Percentiles rank a stretch among this genome's conserved stretches.
phyloP scores from a whole-genome alignment of 2,888 invertebrate genomes.

The Lasioglossum malachurum region DNA sequence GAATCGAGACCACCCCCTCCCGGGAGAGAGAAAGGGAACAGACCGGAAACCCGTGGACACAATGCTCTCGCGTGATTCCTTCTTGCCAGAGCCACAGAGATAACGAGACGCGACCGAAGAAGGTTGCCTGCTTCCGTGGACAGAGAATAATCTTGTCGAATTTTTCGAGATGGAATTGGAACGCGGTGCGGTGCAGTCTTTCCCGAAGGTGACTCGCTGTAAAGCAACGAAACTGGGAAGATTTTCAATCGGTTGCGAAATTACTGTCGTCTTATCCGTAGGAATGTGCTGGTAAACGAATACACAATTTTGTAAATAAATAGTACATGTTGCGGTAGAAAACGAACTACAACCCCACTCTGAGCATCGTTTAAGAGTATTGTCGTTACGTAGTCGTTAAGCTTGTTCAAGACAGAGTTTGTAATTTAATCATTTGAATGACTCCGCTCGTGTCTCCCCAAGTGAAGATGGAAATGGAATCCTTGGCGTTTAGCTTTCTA shows the following conservation, averaged over 20 bases:
- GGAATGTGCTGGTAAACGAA: too few relatives aligned
- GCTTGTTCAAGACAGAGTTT: constrained; percentile 36
- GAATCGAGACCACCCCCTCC: constrained; percentile 34
- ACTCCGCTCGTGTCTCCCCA: constrained; percentile 9
- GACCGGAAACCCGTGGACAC: constrained; percentile 33
- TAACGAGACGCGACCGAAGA: constrained; percentile 19
- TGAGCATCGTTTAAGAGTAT: background rate
- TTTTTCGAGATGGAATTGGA: background rate
- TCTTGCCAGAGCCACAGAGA: background rate
- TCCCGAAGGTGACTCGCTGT: background rate
- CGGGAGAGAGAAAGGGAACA: constrained; percentile 22
- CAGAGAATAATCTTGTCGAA: background rate
- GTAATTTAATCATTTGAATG: constrained; percentile 34
- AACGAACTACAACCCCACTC: background rate
- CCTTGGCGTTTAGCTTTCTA: constrained; percentile 11
- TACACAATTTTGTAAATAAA: background rate
- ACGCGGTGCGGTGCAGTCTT: too few relatives aligned
- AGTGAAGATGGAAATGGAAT: constrained; percentile 13
- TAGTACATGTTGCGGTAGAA: background rate
- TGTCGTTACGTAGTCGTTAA: constrained; percentile 19
- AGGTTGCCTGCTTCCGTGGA: constrained; percentile 9
- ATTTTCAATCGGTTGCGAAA: background rate
- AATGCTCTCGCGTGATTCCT: constrained; percentile 17
- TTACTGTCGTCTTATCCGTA: background rate
- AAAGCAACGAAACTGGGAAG: background rate